phyloP scores from a whole-genome alignment of 2,797 vertebrate species.

The Myiothlypis coronata region DNA sequence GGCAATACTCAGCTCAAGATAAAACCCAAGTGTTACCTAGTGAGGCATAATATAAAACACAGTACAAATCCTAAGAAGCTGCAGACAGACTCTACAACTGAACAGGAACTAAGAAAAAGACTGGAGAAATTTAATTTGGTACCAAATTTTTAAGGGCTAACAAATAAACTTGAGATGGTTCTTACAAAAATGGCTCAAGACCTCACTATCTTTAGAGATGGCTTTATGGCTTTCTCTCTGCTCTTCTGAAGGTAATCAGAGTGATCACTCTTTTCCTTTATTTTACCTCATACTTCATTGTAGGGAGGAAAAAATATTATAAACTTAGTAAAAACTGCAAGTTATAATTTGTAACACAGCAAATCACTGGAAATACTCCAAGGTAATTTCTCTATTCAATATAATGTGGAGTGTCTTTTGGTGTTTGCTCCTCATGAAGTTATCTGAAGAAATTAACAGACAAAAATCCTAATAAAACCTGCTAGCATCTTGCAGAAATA shows the following conservation, averaged over 20 bases:
- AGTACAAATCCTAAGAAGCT: not conserved
- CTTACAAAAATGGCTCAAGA: not conserved
- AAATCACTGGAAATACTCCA: not conserved
- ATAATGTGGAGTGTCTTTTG: not conserved
- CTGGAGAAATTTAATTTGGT: not conserved
- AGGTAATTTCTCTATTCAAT: not conserved
- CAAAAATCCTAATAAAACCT: not conserved
- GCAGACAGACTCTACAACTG: not conserved
- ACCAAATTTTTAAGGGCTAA: not conserved
- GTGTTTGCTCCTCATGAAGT: not conserved
- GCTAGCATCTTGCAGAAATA: not conserved
- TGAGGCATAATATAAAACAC: not conserved
- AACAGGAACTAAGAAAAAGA: not conserved
- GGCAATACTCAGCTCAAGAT: not conserved
- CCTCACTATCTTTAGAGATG: not conserved
- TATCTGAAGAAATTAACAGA: not conserved
- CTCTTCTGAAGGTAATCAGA: not conserved
- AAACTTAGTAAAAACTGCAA: not conserved
- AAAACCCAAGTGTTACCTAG: not conserved
- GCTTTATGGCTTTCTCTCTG: not conserved
- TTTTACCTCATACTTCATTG: not conserved
- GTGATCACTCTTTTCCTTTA: not conserved
- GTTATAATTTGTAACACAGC: not conserved
- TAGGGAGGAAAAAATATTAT: not conserved
- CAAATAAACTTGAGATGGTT: not conserved